Evolutionary conservation across 2,797 vertebrate species (phyloP).

Genomic region (Tapera naevia): DNA sequence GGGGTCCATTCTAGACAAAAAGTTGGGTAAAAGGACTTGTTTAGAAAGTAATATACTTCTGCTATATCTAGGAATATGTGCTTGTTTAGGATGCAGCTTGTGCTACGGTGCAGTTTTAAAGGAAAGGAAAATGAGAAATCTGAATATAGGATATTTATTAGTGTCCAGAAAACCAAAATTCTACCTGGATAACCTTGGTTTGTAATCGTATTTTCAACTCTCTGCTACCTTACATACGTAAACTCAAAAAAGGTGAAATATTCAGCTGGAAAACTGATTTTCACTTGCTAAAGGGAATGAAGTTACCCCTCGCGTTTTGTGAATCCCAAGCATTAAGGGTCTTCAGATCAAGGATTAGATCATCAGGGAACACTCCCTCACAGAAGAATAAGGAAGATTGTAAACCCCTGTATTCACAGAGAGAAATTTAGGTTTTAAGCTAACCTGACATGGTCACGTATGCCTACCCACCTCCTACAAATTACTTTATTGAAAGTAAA

Average conservation of each 20-base stretch:
- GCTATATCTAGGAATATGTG: background rate
- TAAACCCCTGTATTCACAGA: background rate
- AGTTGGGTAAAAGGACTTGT: background rate
- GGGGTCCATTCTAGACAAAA: background rate
- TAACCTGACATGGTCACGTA: background rate
- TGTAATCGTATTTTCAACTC: background rate
- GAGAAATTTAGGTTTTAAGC: background rate
- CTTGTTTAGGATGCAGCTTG: background rate
- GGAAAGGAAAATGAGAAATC: background rate
- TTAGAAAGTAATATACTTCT: background rate
- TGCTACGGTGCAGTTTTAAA: background rate
- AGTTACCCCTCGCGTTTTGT: background rate
- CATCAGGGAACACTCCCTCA: background rate
- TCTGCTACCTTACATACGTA: background rate
- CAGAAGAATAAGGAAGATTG: background rate
- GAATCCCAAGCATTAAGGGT: background rate
- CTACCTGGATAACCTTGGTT: background rate
- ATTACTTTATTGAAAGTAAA: background rate
- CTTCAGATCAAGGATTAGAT: background rate
- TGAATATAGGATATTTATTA: background rate
- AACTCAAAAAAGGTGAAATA: background rate
- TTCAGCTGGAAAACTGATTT: background rate
- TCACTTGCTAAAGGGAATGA: background rate
- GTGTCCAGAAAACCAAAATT: background rate
- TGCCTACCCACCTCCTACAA: background rate